Conservation (phyloP, 2,113 vertebrate species). For the Cyprinus carpio region DNA sequence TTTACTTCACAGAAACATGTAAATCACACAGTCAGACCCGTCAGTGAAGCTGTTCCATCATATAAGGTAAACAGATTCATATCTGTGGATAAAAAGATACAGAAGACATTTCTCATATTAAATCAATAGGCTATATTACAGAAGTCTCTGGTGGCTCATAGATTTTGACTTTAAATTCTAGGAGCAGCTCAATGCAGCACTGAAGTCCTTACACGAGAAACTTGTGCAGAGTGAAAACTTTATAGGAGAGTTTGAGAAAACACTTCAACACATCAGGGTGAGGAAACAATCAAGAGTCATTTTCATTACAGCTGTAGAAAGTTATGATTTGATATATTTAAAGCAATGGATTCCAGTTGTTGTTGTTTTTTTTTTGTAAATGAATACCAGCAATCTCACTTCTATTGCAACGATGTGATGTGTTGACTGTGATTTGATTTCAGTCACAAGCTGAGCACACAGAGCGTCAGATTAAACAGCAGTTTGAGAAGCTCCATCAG, state of each 20-base stretch:
- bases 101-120: too few species aligned
- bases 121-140: background rate
- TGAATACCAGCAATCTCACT: too few species aligned
- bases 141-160: background rate
- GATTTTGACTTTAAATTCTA: background rate
- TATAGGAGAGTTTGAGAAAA: background rate
- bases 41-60: background rate
- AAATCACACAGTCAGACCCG: background rate
- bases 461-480: background rate
- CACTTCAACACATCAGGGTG: background rate
- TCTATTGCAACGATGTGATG: too few species aligned
- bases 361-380: too few species aligned
- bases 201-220: background rate
- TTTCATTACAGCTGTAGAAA: background rate
- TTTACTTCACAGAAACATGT: background rate
- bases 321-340: background rate
- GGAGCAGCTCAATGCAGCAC: background rate
- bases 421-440: background rate
- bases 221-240: background rate
- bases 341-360: background rate
- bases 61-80: background rate
- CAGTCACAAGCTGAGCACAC: background rate
- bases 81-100: background rate
- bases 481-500: too few species aligned
- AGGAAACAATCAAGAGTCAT: background rate